These are phyloP conservation scores for Pachyramphus minor DNA, from an alignment of 2,113 vertebrate genomes.

Conservation along the genomic window DNA sequence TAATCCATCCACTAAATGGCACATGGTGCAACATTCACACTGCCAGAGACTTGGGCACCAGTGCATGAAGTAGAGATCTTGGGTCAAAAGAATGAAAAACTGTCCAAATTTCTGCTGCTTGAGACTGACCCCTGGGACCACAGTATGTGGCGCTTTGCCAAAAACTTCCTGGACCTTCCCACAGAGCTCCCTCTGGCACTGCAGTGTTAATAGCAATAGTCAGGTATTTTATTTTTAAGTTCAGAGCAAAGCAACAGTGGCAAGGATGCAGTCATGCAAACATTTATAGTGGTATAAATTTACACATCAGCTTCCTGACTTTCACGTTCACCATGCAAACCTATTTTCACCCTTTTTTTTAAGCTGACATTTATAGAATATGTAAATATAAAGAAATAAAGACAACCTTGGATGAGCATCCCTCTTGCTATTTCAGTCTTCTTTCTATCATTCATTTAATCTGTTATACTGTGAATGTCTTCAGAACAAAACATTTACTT, in stretches of 20 bases:
- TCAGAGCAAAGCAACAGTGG: background rate
- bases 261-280: background rate
- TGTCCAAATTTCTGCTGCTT: background rate
- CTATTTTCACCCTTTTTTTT: background rate
- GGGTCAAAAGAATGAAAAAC: background rate
- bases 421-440: background rate
- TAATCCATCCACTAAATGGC: background rate
- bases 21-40: background rate
- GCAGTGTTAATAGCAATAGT: background rate
- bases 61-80: background rate
- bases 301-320: background rate
- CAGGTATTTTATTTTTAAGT: background rate
- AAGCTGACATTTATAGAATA: background rate
- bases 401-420: background rate
- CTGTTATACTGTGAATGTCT: background rate
- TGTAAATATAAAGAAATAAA: background rate
- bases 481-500: background rate
- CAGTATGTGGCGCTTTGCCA: fast-evolving
- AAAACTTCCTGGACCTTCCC: background rate
- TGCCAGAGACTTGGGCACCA: background rate
- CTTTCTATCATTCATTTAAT: background rate
- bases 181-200: background rate
- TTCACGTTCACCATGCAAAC: background rate
- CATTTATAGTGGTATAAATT: background rate
- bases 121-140: background rate